Percentiles rank a stretch among this genome's conserved stretches.
phyloP scores from a whole-genome alignment of 2,113 vertebrate species.

The Ifrita kowaldi region DNA sequence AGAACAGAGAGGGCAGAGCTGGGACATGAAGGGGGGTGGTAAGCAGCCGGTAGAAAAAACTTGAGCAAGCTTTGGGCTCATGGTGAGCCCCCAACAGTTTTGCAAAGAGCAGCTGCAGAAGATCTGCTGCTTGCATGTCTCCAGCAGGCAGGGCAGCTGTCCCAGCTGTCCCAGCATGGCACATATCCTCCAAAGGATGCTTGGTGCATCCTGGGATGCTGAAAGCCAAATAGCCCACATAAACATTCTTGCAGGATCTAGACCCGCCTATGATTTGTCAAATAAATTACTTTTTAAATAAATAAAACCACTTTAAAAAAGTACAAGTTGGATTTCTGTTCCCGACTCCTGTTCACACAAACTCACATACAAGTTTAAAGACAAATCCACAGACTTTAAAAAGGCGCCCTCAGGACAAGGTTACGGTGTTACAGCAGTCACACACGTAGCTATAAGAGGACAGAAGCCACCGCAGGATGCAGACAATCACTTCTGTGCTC shows the following conservation, averaged over 20 bases:
- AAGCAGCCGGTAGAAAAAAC: background rate
- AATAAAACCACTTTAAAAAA: background rate
- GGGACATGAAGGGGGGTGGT: background rate
- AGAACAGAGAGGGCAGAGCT: background rate
- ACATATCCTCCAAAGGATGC: background rate
- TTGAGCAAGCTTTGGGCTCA: background rate
- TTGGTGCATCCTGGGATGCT: background rate
- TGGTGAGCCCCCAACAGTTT: background rate
- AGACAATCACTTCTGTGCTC: slow-evolving; percentile 16
- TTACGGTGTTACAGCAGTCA: background rate
- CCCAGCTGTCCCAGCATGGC: background rate
- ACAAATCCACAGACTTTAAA: background rate
- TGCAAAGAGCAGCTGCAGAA: background rate
- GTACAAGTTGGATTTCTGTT: background rate
- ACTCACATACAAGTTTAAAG: background rate
- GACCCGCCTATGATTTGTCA: background rate
- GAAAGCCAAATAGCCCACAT: background rate
- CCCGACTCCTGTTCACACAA: background rate
- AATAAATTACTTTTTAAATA: background rate
- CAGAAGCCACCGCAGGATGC: background rate
- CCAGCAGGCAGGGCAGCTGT: background rate
- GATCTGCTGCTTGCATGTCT: background rate
- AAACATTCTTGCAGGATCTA: background rate
- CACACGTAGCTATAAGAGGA: background rate
- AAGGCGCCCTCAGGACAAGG: background rate